A percentile compares a stretch with the other conserved stretches of the same genome.
phyloP scores from a whole-genome alignment of 2,888 invertebrate genomes.

The Oithona nana region DNA sequence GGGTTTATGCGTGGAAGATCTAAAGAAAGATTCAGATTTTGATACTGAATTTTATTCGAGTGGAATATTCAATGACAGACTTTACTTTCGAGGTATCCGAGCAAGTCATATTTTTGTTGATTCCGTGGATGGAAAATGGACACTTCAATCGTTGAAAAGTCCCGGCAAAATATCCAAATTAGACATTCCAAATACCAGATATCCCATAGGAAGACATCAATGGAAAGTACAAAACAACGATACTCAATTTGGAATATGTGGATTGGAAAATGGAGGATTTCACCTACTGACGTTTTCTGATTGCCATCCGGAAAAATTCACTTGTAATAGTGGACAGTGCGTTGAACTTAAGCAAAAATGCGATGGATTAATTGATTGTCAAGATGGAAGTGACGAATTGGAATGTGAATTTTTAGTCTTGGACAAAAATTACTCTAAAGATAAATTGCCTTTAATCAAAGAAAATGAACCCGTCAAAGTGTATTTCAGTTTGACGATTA shows the following conservation, averaged over 20 bases:
- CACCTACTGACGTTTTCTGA: neutral
- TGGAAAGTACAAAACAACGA: neutral
- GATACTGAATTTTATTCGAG: neutral
- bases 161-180: neutral
- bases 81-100: neutral
- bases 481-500: neutral
- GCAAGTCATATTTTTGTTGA: neutral
- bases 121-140: neutral
- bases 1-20: neutral
- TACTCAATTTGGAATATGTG: neutral
- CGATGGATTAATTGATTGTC: neutral
- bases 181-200: neutral
- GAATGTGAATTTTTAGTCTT: neutral
- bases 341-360: neutral
- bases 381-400: neutral
- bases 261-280: neutral
- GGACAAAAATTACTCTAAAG: neutral
- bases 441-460: neutral
- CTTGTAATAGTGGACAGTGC: neutral
- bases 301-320: slow-evolving; percentile 1
- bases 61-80: neutral
- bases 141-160: neutral
- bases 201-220: neutral
- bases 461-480: neutral
- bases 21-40: neutral